A percentile compares a stretch with the other conserved stretches of the same genome.
phyloP scores from a whole-genome alignment of 1,140 invertebrate genomes.

The Eupristina koningsbergeri region DNA sequence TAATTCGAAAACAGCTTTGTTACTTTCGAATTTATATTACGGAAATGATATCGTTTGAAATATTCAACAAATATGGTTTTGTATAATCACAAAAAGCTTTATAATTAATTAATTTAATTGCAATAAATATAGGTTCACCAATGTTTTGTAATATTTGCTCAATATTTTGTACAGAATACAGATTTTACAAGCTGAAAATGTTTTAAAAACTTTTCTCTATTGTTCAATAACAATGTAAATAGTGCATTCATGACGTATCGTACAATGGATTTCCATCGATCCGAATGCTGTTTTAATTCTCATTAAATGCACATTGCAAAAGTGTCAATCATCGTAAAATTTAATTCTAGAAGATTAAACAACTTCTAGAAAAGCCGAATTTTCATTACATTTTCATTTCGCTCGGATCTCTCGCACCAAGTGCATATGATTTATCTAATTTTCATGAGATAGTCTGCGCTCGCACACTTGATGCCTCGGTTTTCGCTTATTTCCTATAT shows the following conservation, averaged over 20 bases:
- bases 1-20: background rate
- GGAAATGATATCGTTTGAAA: background rate
- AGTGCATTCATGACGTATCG: background rate
- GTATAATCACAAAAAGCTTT: conserved; percentile 11
- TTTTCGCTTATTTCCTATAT: no score
- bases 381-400: conserved; percentile 2
- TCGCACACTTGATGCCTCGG: no score
- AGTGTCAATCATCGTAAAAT: background rate
- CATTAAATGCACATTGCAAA: background rate
- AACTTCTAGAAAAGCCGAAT: background rate
- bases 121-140: background rate
- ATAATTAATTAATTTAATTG: conserved; percentile 15
- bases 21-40: background rate
- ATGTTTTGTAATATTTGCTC: background rate
- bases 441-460: background rate
- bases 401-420: background rate
- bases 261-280: background rate
- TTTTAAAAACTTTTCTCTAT: background rate
- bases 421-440: background rate
- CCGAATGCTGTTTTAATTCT: background rate
- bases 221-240: background rate
- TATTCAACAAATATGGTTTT: conserved; percentile 1
- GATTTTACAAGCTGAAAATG: background rate
- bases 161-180: background rate
- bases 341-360: background rate